phyloP scores from a whole-genome alignment of 30 jellyfish, hydroid and myxozoan genomes.

The Cassiopea xamachana region DNA sequence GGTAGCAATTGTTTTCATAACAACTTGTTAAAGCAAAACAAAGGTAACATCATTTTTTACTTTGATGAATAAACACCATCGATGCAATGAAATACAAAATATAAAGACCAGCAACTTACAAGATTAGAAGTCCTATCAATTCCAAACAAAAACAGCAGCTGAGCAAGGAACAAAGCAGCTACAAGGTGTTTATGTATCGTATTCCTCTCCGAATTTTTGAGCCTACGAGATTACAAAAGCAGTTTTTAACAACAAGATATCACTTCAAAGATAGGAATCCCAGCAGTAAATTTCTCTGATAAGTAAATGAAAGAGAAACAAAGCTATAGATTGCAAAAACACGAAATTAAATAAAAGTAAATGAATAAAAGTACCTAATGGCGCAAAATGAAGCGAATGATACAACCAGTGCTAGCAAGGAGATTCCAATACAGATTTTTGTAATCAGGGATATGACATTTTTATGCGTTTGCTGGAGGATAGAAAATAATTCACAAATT shows the following conservation, averaged over 20 bases:
- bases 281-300: no score
- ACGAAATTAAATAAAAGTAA: background rate
- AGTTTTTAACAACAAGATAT: no score
- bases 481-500: background rate
- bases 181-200: conserved; percentile 67
- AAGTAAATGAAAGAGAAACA: no score
- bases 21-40: no score
- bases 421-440: conserved; percentile 64
- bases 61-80: no score
- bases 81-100: background rate
- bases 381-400: conserved; percentile 72
- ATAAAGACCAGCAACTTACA: conserved; percentile 19
- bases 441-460: conserved; percentile 54
- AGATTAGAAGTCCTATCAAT: conserved; percentile 59
- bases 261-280: no score
- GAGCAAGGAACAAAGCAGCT: conserved; percentile 76
- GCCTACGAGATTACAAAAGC: conserved; percentile 15
- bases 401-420: conserved; percentile 66
- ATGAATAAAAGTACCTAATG: conserved; percentile 45
- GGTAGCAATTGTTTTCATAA: no score
- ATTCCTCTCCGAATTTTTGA: conserved; percentile 61
- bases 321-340: no score
- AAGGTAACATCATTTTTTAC: no score
- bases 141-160: conserved; percentile 66
- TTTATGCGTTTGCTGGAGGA: conserved; percentile 31